Evolutionary conservation across 2,113 vertebrate genomes (phyloP), one percentile per base, ranked within the genome.

Genomic region (Poeciliopsis prolifica): DNA sequence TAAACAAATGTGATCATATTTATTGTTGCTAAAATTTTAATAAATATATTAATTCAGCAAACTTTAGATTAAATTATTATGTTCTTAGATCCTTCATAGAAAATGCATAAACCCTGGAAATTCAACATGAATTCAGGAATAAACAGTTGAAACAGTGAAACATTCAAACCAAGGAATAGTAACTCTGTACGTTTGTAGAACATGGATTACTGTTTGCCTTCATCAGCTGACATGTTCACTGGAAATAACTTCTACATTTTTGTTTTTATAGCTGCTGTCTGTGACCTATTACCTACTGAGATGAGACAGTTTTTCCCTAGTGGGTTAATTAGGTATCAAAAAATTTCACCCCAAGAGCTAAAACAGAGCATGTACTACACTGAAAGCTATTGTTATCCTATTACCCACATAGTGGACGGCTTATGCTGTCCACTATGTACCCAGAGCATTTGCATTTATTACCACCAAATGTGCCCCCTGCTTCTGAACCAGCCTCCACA

Each of bases 401-500:
- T 83, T 31, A 42, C 35, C 61, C 14, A 10, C 17, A 30, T 3
- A 30, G 30, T 30, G 30, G 30, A 30, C 30, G 40, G 44, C 44
- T 48, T 48, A 28, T 28, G n/a, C 65, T 44, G 61, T 26, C 28
- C 67, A 68, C 60, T 1, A 19, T 48, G 2, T 30, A 29, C 15
- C 44, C 29, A 65, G 68, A 75, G 33, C 78, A 33, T 5, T 81
- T 44, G 35, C 74, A 66, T 80, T 72, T 65, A 72, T 83, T 75
- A 76, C 80, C 29, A 69, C 78, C 62, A 84, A 85, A 80, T 74
- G 60, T 37, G n/a, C 29, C 74, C 65, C 72, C 40, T 75, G 71
- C 68, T 77, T 87, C 77, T 61, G 68, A 74, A 83, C 70, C 72
- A 19, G 79, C 65, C 63, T 76, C 85, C 66, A 31, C 48, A 31